A percentile compares a stretch with the other conserved stretches of the same genome.
phyloP scores from a whole-genome alignment of 2,888 invertebrate genomes.

The Oxyteleia sp. region DNA sequence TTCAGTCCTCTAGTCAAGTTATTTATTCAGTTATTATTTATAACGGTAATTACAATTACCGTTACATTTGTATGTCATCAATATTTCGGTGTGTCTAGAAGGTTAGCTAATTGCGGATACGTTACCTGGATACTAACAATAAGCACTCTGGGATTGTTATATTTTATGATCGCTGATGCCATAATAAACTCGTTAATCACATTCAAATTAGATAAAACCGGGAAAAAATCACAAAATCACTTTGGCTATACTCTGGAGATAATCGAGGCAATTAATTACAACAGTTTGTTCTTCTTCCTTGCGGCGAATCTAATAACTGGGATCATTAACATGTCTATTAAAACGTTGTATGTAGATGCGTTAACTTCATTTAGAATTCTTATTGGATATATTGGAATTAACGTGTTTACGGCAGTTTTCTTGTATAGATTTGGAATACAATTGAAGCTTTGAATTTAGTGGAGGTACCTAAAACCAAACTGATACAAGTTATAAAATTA shows the following conservation, averaged over 20 bases:
- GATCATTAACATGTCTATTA: conserved; percentile 91
- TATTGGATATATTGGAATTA: conserved; percentile 81
- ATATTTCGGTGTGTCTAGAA: conserved; percentile 91
- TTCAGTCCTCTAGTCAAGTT: too few species aligned
- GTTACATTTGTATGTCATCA: conserved; percentile 88
- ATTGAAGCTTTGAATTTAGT: conserved; percentile 81
- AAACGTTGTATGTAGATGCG: conserved; percentile 89
- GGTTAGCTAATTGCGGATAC: conserved; percentile 95
- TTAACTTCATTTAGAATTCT: conserved; percentile 80
- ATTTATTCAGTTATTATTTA: too few species aligned
- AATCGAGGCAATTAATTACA: conserved; percentile 92
- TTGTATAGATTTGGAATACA: conserved; percentile 80
- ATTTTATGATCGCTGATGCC: conserved; percentile 89
- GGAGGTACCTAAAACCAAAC: too few species aligned
- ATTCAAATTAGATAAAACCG: too few species aligned
- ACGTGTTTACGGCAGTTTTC: conserved; percentile 77
- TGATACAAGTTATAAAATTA: too few species aligned
- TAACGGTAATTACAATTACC: conserved; percentile 85
- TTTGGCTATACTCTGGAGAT: conserved; percentile 88
- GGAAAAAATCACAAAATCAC: conserved; percentile 59
- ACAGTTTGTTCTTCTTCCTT: conserved; percentile 95
- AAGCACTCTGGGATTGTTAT: conserved; percentile 89
- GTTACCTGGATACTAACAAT: conserved; percentile 92
- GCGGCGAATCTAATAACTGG: conserved; percentile 96
- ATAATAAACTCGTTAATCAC: too few species aligned